Percentiles rank a stretch among this genome's conserved stretches.
Conservation (phyloP, 2,113 vertebrate genomes). For the Varanus komodoensis region DNA sequence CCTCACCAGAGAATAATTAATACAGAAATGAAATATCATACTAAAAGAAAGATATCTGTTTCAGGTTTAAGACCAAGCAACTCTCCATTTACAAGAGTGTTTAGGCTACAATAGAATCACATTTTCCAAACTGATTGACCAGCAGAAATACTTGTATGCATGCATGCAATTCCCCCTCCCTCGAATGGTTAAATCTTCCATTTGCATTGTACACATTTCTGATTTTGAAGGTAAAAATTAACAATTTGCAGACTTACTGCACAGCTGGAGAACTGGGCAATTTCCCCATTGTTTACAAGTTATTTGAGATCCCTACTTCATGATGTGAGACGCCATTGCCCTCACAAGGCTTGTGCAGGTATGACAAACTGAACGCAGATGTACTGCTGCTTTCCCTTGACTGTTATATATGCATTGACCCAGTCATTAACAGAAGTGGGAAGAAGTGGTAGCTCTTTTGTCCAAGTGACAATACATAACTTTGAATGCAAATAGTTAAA, state of each 20-base stretch:
- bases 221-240: neutral
- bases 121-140: neutral
- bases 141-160: neutral
- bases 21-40: neutral
- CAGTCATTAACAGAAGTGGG: neutral
- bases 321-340: conserved; percentile 64
- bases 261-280: neutral
- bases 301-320: neutral
- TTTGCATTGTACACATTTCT: neutral
- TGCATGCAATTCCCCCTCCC: neutral
- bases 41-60: neutral
- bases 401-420: neutral
- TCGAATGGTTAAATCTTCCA: neutral
- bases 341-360: conserved; percentile 63
- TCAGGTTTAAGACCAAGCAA: neutral
- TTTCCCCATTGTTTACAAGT: conserved; percentile 10
- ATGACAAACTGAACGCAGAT: conserved; percentile 59
- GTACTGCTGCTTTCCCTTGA: too few relatives aligned
- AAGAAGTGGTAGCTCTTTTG: neutral
- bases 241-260: neutral
- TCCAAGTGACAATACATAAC: neutral
- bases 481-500: neutral
- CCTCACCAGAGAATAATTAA: neutral
- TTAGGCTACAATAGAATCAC: neutral
- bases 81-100: neutral